Base-by-base conservation (phyloP, 2,888 invertebrate species). In the Habrosyne pyritoides region DNA sequence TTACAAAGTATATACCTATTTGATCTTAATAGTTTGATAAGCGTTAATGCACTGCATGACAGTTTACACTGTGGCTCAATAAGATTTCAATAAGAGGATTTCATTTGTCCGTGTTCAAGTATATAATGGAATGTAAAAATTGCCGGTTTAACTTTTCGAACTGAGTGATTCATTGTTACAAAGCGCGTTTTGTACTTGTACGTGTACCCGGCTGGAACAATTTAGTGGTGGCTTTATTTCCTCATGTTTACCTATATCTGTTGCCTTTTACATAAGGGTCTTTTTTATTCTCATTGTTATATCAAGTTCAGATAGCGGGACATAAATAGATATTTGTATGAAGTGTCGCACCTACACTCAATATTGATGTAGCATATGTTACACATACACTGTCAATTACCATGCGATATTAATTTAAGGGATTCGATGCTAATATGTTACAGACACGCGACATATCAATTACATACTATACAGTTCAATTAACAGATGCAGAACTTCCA, bases 131-230 rank as follows among this genome's bases (percentile, higher is more conserved):
- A 71, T 66, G 64, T 66, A 64, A 68, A 71, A 73, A 71, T 64
- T 63, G 61, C 59, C 54, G 60, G 67, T 68, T 70, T 64, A 67
- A 67, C 61, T 69, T 70, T 66, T 71, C 64, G 70, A 73, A 71
- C 70, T 69, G 69, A 69, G 64, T 73, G 68, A 76, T 73, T 75
- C 68, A 71, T 69, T 71, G 64, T 57, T 59, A 62, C 62, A 61
- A 64, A 68, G 54, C 52, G 54, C 48, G 54, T 52, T 54, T 53
- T 50, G 49, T 33, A n/a, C n/a, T 56, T 53, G 18, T 30, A 21
- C 48, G 21, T 26, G 49, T 28, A 50, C 53, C 46, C 30, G 48
- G 42, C 53, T 53, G 60, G 57, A 64, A 64, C 60, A 66, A 66
- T 66, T 67, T 68, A 50, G 57, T 55, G 42, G 42, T n/a, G 42